Evolutionary conservation across 2,113 vertebrate genomes (phyloP).

Genomic region (Colius striatus): DNA sequence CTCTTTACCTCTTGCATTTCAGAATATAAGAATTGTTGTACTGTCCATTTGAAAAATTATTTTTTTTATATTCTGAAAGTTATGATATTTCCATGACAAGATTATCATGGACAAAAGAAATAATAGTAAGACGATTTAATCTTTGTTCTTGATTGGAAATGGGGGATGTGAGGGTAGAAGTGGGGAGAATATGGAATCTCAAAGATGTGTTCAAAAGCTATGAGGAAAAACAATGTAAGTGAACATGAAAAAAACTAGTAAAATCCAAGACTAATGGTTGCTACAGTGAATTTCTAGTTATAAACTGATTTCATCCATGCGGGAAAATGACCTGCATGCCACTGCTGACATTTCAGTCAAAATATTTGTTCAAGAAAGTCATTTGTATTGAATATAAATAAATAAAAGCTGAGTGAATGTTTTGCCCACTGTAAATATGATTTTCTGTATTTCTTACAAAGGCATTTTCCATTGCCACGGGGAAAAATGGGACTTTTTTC

Average conservation of each 20-base stretch:
- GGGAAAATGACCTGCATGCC: background rate
- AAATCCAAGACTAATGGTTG: background rate
- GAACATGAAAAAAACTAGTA: background rate
- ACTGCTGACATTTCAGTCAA: background rate
- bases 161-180: fast-evolving
- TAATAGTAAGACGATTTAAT: background rate
- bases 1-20: background rate
- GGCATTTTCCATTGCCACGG: background rate
- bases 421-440: background rate
- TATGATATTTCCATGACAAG: background rate
- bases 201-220: background rate
- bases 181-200: background rate
- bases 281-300: background rate
- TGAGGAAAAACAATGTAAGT: background rate
- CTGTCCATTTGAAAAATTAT: background rate
- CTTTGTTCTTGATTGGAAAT: background rate
- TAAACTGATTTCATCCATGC: background rate
- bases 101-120: background rate
- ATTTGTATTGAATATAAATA: background rate
- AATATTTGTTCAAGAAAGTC: background rate
- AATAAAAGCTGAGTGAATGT: background rate
- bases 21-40: background rate
- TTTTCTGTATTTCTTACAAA: background rate
- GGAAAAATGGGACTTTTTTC: background rate
- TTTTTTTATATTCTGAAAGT: background rate